A percentile compares a stretch with the other conserved stretches of the same genome.
Evolutionary conservation across 2,888 invertebrate species (phyloP).

Genomic region (Eudasyphora cyanicolor): DNA sequence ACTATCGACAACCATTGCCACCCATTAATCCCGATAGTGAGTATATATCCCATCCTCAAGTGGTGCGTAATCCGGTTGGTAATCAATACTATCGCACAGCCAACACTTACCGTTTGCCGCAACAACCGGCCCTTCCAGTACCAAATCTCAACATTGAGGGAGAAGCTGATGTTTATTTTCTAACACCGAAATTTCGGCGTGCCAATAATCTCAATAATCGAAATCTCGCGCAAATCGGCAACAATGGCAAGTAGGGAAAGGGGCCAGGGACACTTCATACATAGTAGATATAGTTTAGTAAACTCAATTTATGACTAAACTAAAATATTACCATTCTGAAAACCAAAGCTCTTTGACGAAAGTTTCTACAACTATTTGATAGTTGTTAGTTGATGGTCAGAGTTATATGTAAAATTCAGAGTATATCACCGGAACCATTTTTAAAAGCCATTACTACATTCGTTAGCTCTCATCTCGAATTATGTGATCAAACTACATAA

Average conservation of each 20-base stretch:
- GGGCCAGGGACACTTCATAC: neutral
- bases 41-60: constrained; percentile 77
- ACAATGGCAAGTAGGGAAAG: constrained; percentile 53
- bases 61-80: constrained; percentile 68
- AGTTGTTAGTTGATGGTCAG: too few species aligned
- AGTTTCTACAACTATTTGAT: too few species aligned
- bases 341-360: too few species aligned
- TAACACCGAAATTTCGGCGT: constrained; percentile 71
- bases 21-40: constrained; percentile 86
- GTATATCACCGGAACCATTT: too few species aligned
- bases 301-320: too few species aligned
- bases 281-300: neutral
- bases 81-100: constrained; percentile 75
- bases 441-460: too few species aligned
- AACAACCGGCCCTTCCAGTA: constrained; percentile 31
- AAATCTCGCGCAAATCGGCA: constrained; percentile 7
- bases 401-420: too few species aligned
- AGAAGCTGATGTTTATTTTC: constrained; percentile 68
- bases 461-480: too few species aligned
- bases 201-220: constrained; percentile 62
- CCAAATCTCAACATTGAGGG: constrained; percentile 53
- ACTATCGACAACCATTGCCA: constrained; percentile 83
- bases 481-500: too few species aligned
- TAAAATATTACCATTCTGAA: too few species aligned
- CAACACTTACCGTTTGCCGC: constrained; percentile 62